Conservation (phyloP, 2,888 invertebrate species). For the Lasioglossum marginatum region DNA sequence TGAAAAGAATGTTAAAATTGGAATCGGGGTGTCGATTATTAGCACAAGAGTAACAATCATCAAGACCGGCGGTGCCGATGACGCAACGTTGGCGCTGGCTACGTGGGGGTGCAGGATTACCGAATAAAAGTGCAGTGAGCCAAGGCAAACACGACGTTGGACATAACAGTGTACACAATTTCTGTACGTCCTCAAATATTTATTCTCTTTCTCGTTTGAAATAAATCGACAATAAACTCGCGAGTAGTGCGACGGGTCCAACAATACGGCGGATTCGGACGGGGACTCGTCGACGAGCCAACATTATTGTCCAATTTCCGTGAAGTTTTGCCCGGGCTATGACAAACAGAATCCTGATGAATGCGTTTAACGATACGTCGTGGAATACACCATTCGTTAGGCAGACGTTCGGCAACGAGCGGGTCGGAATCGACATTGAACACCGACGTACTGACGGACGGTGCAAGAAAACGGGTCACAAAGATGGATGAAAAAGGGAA, state of each 20-base stretch:
- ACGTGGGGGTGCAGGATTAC: neutral
- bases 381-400: neutral
- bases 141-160: constrained; percentile 15
- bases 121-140: constrained; percentile 20
- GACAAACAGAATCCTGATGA: constrained; percentile 12
- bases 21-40: neutral
- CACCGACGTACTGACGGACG: constrained; percentile 52
- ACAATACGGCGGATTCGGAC: neutral
- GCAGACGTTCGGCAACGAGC: neutral
- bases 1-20: constrained; percentile 6
- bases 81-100: neutral
- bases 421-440: neutral
- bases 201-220: constrained; percentile 29
- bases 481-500: constrained; percentile 17
- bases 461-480: constrained; percentile 18
- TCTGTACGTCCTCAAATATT: constrained; percentile 46
- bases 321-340: neutral
- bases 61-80: neutral
- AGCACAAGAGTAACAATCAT: neutral
- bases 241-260: neutral
- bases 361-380: neutral
- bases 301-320: constrained; percentile 15
- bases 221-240: constrained; percentile 12
- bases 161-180: constrained; percentile 28
- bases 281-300: neutral